Evolutionary conservation across 1,140 invertebrate species (phyloP).

Genomic region (Glossosoma conforme): DNA sequence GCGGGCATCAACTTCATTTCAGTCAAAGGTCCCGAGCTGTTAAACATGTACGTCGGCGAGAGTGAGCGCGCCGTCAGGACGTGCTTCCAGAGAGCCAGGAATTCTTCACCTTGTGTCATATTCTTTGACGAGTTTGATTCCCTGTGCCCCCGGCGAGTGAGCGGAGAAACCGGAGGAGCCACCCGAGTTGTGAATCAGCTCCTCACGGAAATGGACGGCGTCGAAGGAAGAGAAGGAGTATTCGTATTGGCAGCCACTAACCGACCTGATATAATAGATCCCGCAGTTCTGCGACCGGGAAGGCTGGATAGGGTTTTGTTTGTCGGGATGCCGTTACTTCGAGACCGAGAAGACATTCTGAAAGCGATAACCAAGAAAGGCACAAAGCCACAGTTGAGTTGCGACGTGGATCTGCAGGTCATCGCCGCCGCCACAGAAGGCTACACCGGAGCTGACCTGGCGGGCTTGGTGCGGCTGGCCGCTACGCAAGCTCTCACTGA

Average conservation of each 20-base stretch:
- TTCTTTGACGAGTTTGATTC: constrained; percentile 99
- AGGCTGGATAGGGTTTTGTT: constrained; percentile 91
- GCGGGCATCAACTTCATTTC: constrained; percentile 96
- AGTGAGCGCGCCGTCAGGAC: constrained; percentile 94
- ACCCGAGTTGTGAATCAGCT: constrained; percentile 94
- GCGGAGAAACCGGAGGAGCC: constrained; percentile 63
- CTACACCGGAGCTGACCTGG: constrained; percentile 90
- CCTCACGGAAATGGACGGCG: constrained; percentile 97
- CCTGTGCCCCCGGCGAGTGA: constrained; percentile 84
- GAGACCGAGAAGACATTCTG: constrained; percentile 85
- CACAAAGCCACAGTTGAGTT: constrained; percentile 65
- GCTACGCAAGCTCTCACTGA: constrained; percentile 71
- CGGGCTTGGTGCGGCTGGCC: constrained; percentile 67
- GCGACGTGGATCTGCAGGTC: constrained; percentile 71
- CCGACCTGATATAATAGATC: constrained; percentile 94
- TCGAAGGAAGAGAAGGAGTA: constrained; percentile 83
- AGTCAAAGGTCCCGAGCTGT: constrained; percentile 92
- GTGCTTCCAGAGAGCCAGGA: constrained; percentile 89
- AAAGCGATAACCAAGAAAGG: constrained; percentile 86
- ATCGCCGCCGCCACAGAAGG: constrained; percentile 68
- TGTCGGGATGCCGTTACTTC: constrained; percentile 79
- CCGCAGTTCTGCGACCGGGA: constrained; percentile 90
- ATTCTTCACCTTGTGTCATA: constrained; percentile 96
- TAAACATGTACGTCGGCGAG: constrained; percentile 99
- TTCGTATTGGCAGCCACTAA: constrained; percentile 96